A percentile compares a stretch with the other conserved stretches of the same genome.
phyloP scores from a whole-genome alignment of 2,888 invertebrate species.

The Macaria notata region DNA sequence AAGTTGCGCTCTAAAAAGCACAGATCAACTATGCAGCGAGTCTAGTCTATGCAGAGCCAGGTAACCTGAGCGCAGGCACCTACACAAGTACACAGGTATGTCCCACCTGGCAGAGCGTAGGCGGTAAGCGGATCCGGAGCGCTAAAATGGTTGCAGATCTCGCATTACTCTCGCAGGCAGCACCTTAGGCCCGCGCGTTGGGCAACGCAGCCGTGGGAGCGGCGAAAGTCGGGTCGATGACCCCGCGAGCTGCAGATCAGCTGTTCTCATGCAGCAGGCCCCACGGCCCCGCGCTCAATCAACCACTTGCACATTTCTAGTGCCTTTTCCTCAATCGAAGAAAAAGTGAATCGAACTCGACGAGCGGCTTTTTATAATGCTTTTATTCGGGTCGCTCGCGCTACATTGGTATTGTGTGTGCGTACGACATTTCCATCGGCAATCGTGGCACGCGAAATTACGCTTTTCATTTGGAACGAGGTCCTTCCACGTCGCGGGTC shows the following conservation, averaged over 20 bases:
- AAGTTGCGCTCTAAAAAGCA: too few relatives aligned
- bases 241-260: slow-evolving; percentile 73
- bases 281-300: slow-evolving; percentile 30
- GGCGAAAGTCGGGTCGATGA: slow-evolving; percentile 79
- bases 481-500: slow-evolving; percentile 23
- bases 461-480: slow-evolving; percentile 31
- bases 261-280: slow-evolving; percentile 60
- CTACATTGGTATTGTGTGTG: slow-evolving; percentile 15
- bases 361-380: not conserved
- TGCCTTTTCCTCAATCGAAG: slow-evolving; percentile 19
- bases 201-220: slow-evolving; percentile 74
- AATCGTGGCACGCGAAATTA: slow-evolving; percentile 31
- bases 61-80: too few relatives aligned
- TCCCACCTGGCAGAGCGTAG: too few relatives aligned
- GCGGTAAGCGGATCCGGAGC: too few relatives aligned
- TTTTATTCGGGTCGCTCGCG: slow-evolving; percentile 28
- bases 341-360: slow-evolving; percentile 24
- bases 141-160: too few relatives aligned
- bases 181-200: slow-evolving; percentile 57
- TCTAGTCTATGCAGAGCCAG: too few relatives aligned
- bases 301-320: too few relatives aligned
- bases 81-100: too few relatives aligned
- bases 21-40: too few relatives aligned
- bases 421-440: slow-evolving; percentile 28
- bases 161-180: slow-evolving; percentile 29